Conservation (phyloP, 2,888 invertebrate species). For the Apodemia zela region DNA sequence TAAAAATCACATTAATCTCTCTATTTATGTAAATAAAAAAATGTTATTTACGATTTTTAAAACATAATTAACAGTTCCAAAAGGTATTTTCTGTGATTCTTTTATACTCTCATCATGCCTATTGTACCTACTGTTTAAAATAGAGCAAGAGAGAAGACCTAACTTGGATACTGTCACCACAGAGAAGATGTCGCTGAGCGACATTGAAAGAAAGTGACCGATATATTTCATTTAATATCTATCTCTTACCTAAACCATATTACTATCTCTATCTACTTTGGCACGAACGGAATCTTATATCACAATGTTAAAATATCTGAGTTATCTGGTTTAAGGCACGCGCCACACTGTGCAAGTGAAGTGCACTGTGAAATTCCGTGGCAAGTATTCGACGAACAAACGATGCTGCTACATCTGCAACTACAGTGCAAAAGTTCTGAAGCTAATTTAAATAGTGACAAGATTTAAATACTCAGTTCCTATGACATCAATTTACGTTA, state of each 20-base stretch:
- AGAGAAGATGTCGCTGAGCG: not conserved
- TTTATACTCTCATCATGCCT: too few relatives aligned
- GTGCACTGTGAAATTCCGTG: not conserved
- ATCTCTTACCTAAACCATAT: not conserved
- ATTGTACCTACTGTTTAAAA: too few relatives aligned
- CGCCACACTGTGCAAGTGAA: not conserved
- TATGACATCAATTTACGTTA: too few relatives aligned
- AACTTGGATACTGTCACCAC: not conserved
- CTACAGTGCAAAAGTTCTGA: too few relatives aligned
- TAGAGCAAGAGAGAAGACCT: too few relatives aligned
- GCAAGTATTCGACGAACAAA: not conserved
- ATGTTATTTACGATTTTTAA: too few relatives aligned
- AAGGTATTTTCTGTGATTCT: too few relatives aligned
- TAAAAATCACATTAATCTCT: too few relatives aligned
- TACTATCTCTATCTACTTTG: not conserved
- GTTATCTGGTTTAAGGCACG: conserved; percentile 1
- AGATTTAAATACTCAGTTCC: too few relatives aligned
- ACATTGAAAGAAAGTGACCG: not conserved
- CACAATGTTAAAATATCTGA: conserved; percentile 2
- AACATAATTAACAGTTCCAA: too few relatives aligned
- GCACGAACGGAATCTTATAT: conserved; percentile 13
- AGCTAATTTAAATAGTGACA: too few relatives aligned
- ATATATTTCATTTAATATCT: not conserved
- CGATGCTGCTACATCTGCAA: not conserved
- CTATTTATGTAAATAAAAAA: too few relatives aligned